A percentile compares a stretch with the other conserved stretches of the same genome.
Evolutionary conservation across 2,888 invertebrate species (phyloP).

Genomic region (Theretra japonica): DNA sequence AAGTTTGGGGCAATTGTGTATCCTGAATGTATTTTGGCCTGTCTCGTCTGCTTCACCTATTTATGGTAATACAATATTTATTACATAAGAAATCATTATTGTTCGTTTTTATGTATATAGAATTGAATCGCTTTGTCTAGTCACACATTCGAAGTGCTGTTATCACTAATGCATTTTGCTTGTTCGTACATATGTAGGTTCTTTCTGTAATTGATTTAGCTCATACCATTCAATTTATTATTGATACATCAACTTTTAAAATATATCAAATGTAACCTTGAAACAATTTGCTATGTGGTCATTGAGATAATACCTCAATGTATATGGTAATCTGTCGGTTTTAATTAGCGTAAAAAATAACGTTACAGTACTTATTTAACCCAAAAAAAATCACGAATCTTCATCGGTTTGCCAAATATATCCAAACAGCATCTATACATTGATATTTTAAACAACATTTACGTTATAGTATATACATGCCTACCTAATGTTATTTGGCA

Average conservation of each 20-base stretch:
- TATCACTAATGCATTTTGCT: slow-evolving; percentile 14
- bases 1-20: background rate
- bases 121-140: slow-evolving; percentile 9
- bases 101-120: background rate
- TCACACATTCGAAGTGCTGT: background rate
- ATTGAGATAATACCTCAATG: too few species aligned
- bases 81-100: background rate
- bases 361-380: too few species aligned
- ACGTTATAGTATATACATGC: too few species aligned
- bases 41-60: slow-evolving; percentile 6
- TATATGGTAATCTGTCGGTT: too few species aligned
- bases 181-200: background rate
- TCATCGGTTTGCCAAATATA: too few species aligned
- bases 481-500: too few species aligned
- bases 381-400: too few species aligned
- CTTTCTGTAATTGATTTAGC: background rate
- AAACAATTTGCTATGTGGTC: too few species aligned
- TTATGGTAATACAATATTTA: background rate
- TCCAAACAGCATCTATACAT: too few species aligned
- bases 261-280: too few species aligned
- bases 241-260: background rate
- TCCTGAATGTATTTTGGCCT: background rate
- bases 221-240: background rate
- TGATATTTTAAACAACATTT: too few species aligned
- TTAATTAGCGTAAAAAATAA: too few species aligned